These are phyloP conservation scores for Micropterix aruncella DNA, from an alignment of 2,888 invertebrate species.

Conservation along the genomic window DNA sequence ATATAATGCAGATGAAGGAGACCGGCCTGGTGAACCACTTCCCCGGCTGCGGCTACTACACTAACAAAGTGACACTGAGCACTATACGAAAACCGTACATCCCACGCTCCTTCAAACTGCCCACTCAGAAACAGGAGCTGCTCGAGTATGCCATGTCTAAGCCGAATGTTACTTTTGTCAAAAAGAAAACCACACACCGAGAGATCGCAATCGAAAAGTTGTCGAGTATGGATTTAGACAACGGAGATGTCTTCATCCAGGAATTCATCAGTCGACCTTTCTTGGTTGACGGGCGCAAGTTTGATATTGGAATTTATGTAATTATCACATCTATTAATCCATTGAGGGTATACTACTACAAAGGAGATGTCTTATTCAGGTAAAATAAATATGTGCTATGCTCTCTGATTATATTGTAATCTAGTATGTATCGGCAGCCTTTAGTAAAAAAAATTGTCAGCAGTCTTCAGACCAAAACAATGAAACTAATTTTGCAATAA, in stretches of 20 bases:
- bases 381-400: no score
- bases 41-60: conserved; percentile 86
- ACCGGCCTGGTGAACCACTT: conserved; percentile 85
- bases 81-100: conserved; percentile 65
- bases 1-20: conserved; percentile 42
- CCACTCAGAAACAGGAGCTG: conserved; percentile 56
- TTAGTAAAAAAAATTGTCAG: no score
- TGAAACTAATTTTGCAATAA: no score
- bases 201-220: conserved; percentile 65
- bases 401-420: no score
- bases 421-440: no score
- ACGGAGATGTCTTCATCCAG: conserved; percentile 73
- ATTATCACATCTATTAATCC: conserved; percentile 85
- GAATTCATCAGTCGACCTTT: conserved; percentile 81
- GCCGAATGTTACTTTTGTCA: conserved; percentile 66
- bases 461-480: no score
- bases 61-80: conserved; percentile 81
- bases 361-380: conserved; percentile 82
- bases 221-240: conserved; percentile 52
- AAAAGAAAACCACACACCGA: conserved; percentile 86
- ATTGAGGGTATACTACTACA: conserved; percentile 75
- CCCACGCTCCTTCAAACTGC: conserved; percentile 80
- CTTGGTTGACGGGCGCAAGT: conserved; percentile 85
- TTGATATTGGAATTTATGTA: conserved; percentile 93
- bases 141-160: conserved; percentile 49